Conservation (phyloP, 2,113 vertebrate genomes). For the Theropithecus gelada region DNA sequence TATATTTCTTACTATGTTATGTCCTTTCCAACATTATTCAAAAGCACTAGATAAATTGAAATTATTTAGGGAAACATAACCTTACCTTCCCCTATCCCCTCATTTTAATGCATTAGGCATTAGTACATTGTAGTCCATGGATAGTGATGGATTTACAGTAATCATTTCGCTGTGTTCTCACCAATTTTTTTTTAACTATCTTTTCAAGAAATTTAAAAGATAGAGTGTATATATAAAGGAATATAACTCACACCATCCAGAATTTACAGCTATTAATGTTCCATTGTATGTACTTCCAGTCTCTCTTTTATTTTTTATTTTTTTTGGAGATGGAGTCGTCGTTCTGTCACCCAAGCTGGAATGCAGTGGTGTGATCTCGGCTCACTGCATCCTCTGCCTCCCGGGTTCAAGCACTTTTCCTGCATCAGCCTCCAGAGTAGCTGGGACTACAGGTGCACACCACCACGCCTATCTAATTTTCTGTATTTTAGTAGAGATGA, state of each 20-base stretch:
- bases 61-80: not conserved
- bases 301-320: not conserved
- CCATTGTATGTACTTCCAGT: not conserved
- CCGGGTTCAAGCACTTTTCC: no score
- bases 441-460: no score
- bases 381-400: no score
- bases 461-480: no score
- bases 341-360: no score
- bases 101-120: not conserved
- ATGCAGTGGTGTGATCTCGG: no score
- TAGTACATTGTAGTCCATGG: not conserved
- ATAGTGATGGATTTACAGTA: not conserved
- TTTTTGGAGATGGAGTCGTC: no score
- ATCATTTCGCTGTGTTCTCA: not conserved
- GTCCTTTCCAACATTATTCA: not conserved
- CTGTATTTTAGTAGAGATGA: no score
- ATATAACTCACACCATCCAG: not conserved
- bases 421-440: no score
- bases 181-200: not conserved
- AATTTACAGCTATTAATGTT: conserved; percentile 5
- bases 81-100: not conserved
- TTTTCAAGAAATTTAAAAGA: not conserved
- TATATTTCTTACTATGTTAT: not conserved
- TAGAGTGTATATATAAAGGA: not conserved
- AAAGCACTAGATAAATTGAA: not conserved